Evolutionary conservation across 2,113 vertebrate species (phyloP).

Genomic region (Tretioscincus oriximinensis): DNA sequence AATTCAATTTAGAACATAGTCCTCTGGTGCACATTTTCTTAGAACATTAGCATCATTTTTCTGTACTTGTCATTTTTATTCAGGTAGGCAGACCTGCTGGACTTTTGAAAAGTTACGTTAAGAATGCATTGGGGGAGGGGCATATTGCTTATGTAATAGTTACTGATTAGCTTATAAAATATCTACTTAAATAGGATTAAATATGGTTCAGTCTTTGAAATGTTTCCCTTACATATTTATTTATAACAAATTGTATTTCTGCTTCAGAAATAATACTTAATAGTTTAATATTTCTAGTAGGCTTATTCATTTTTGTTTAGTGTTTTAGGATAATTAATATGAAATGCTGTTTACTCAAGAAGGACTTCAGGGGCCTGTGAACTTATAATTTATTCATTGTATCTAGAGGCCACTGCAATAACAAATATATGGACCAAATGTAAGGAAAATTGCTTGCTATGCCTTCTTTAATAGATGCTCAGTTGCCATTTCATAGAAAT

Average conservation of each 20-base stretch:
- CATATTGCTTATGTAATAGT: conserved; percentile 53
- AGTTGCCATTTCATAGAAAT: not conserved
- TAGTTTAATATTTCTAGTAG: conserved; percentile 65
- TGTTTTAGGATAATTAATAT: conserved; percentile 46
- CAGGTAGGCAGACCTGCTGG: conserved; percentile 48
- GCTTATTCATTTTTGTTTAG: conserved; percentile 63
- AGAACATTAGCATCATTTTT: conserved; percentile 40
- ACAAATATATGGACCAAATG: not conserved
- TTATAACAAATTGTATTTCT: conserved; percentile 58
- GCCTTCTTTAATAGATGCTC: not conserved
- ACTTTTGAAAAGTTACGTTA: conserved; percentile 54
- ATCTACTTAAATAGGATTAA: conserved; percentile 73
- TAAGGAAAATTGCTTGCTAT: not conserved
- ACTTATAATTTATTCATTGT: not conserved
- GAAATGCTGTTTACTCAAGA: conserved; percentile 44
- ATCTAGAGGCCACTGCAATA: not conserved
- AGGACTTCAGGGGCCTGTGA: not conserved
- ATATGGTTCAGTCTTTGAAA: conserved; percentile 59
- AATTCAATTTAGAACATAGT: conserved; percentile 42
- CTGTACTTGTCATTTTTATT: conserved; percentile 46
- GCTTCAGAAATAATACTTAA: conserved; percentile 69
- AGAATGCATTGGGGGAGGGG: conserved; percentile 51
- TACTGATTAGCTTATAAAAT: conserved; percentile 62
- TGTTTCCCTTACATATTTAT: conserved; percentile 49
- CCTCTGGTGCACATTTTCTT: conserved; percentile 23